phyloP scores from a whole-genome alignment of 2,888 invertebrate species.

The Dendrolimus houi region DNA sequence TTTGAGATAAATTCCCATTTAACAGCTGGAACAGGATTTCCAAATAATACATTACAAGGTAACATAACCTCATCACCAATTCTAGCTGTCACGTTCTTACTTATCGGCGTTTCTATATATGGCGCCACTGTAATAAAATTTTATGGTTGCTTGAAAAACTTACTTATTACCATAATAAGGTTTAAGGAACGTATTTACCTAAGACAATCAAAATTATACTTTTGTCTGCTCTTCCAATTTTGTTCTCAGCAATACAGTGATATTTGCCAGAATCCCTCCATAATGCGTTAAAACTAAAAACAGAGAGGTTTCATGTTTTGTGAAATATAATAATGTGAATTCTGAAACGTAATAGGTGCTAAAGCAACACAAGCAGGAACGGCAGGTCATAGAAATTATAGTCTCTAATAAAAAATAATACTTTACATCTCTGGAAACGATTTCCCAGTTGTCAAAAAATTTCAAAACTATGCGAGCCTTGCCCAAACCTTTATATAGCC shows the following conservation, averaged over 20 bases:
- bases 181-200: constrained; percentile 23
- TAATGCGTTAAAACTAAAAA: constrained; percentile 40
- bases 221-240: constrained; percentile 34
- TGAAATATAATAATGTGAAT: background rate
- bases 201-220: constrained; percentile 38
- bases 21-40: constrained; percentile 40
- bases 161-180: too few relatives aligned
- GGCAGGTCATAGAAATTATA: too few relatives aligned
- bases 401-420: too few relatives aligned
- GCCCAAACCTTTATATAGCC: too few relatives aligned
- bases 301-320: background rate
- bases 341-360: too few relatives aligned
- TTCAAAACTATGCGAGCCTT: too few relatives aligned
- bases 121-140: constrained; percentile 38
- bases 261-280: constrained; percentile 49
- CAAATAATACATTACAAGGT: constrained; percentile 34
- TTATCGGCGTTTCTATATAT: constrained; percentile 36
- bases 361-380: too few relatives aligned
- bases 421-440: too few relatives aligned
- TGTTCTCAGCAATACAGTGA: constrained; percentile 51
- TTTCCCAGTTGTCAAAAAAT: too few relatives aligned
- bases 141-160: too few relatives aligned
- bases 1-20: constrained; percentile 42
- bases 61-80: constrained; percentile 26
- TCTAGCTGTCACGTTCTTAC: constrained; percentile 16